A percentile compares a stretch with the other conserved stretches of the same genome.
These are phyloP conservation scores for Micronisus gabar DNA, from an alignment of 2,113 vertebrate species.

Conservation along the genomic window DNA sequence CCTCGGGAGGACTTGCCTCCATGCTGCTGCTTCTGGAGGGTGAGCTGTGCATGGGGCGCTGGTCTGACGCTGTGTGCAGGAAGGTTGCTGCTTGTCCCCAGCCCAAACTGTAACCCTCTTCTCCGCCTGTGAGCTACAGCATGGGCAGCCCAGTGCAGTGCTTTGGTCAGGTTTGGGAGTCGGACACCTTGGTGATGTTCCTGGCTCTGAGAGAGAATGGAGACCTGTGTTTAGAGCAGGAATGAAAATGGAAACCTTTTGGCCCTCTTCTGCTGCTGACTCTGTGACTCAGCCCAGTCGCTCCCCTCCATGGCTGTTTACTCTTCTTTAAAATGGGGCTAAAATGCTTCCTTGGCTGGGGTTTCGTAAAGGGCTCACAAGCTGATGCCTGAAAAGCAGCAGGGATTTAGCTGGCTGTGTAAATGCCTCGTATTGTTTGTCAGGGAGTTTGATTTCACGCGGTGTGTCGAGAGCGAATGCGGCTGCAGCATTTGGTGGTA, in stretches of 20 bases:
- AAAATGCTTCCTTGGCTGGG: not conserved
- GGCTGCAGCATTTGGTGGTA: not conserved
- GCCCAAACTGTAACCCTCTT: not conserved
- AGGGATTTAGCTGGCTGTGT: not conserved
- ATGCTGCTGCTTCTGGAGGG: conserved; percentile 95
- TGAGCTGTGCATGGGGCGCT: conserved; percentile 15
- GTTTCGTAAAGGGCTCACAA: fast-evolving
- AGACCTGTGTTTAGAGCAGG: not conserved
- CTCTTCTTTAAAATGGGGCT: not conserved
- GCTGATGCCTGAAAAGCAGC: not conserved
- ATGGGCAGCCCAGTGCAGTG: fast-evolving
- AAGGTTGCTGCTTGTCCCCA: not conserved
- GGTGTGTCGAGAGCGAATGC: fast-evolving
- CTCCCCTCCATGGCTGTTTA: not conserved
- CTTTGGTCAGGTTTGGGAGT: not conserved
- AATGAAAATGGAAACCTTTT: not conserved
- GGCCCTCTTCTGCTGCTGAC: not conserved
- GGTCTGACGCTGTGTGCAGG: not conserved
- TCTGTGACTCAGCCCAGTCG: fast-evolving
- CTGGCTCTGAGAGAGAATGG: not conserved
- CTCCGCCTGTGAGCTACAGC: fast-evolving
- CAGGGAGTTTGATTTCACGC: not conserved
- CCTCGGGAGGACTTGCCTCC: conserved; percentile 91
- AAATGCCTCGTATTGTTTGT: not conserved
- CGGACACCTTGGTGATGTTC: not conserved